These are phyloP conservation scores for Cylas formicarius DNA, from an alignment of 1,140 invertebrate species.

Conservation along the genomic window DNA sequence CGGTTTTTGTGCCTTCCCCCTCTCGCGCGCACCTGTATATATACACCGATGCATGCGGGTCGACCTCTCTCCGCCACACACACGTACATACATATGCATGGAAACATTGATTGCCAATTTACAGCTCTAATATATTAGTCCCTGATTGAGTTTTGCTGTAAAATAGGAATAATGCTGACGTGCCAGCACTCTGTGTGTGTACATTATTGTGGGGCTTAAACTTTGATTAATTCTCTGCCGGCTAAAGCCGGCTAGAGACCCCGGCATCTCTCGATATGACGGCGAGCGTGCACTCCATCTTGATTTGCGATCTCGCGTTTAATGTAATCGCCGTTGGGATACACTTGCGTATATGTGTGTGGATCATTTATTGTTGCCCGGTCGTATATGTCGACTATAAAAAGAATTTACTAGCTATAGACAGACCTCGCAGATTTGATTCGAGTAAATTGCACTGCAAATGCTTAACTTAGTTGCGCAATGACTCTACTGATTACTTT, in stretches of 20 bases:
- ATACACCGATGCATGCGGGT: conserved; percentile 12
- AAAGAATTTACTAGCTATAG: too few species aligned
- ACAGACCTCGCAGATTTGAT: too few species aligned
- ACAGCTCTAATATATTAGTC: conserved; percentile 45
- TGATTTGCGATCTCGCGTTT: conserved; percentile 38
- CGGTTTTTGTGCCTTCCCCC: conserved; percentile 5
- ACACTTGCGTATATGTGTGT: too few species aligned
- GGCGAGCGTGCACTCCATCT: conserved; percentile 33
- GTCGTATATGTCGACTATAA: too few species aligned
- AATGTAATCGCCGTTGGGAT: too few species aligned
- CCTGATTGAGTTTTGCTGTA: conserved; percentile 45
- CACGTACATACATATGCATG: conserved; percentile 43
- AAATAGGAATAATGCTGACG: conserved; percentile 45
- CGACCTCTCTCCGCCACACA: conserved; percentile 18
- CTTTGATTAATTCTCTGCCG: conserved; percentile 44
- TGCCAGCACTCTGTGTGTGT: conserved; percentile 32
- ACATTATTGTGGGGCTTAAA: conserved; percentile 44
- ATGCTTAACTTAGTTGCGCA: too few species aligned
- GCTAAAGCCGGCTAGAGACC: conserved; percentile 32
- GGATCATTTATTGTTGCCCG: too few species aligned
- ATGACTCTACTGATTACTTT: too few species aligned
- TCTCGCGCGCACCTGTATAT: conserved; percentile 28
- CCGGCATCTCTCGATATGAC: conserved; percentile 21
- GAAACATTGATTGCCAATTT: conserved; percentile 46
- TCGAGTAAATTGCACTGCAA: too few species aligned